Evolutionary conservation across 2,797 vertebrate species (phyloP).

Genomic region (Calcarius lapponicus): DNA sequence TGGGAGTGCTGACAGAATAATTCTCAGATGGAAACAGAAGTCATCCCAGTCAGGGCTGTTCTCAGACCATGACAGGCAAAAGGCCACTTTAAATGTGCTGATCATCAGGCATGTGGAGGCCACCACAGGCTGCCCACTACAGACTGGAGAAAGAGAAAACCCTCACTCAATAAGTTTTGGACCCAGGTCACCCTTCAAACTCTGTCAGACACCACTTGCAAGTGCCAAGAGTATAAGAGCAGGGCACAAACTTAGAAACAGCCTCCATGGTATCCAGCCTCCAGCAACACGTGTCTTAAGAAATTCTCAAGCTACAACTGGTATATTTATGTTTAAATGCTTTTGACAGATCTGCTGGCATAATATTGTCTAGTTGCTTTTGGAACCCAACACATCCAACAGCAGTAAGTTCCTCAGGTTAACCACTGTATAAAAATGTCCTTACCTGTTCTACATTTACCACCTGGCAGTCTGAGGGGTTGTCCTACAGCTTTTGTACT

Average conservation of each 20-base stretch:
- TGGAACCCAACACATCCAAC: not conserved
- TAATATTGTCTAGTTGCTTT: not conserved
- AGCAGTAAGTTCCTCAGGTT: not conserved
- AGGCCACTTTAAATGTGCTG: constrained; percentile 58
- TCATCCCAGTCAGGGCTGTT: not conserved
- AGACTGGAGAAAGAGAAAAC: constrained; percentile 14
- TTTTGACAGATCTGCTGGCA: not conserved
- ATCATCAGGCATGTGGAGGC: constrained; percentile 15
- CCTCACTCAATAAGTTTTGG: not conserved
- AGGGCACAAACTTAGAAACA: not conserved
- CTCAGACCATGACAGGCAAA: not conserved
- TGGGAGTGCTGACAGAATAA: constrained; percentile 7
- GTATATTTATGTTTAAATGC: not conserved
- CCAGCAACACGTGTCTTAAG: not conserved
- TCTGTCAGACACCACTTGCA: not conserved
- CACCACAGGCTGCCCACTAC: not conserved
- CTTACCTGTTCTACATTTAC: not conserved
- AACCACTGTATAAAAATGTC: not conserved
- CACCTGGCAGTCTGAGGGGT: not conserved
- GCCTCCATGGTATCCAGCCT: not conserved
- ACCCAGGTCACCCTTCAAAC: not conserved
- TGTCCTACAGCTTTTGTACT: not conserved
- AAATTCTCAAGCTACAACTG: not conserved
- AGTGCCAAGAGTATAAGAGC: not conserved
- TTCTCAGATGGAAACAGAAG: constrained; percentile 10